Evolutionary conservation across 2,797 vertebrate species (phyloP), one percentile per base, ranked within the genome.

Genomic region (Enteromius fasciolatus): DNA sequence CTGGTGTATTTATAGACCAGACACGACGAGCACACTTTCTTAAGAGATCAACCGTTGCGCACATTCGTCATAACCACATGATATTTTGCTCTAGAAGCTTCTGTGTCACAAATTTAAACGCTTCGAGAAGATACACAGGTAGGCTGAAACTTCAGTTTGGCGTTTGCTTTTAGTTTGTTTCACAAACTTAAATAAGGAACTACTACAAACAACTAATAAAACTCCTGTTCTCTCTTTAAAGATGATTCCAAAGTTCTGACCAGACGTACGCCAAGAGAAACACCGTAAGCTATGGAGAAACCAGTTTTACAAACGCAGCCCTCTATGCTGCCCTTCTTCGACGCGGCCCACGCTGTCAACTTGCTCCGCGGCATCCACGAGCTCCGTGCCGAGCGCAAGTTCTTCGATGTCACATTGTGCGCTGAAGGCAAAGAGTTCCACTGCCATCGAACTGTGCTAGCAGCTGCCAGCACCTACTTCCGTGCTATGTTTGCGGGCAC

Each of bases 401-500:
- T 99, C 86, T 96, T 99, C 41, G 98, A 99, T 7, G 96, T 99
- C 90, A 99, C 98, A 0, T 88, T 98, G 87, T 96, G 96, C 4
- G 98, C 96, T 1, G 97, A 97, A 11, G 97, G 96, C 2, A 94
- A 94, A 1, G 97, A 98, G 91, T 99, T 99, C 72, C 96, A 96
- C 50, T 98, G 97, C 5, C 98, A 99, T 93, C 96, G 97, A 46
- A 98, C 97, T 0, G 98, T 99, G 67, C 90, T 99, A 91, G 98
- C 98, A 0, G 98, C 98, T 0, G 96, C 98, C 87, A 99, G 97
- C 76, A 97, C 95, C 54, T 99, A 99, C 90, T 99, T 99, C 93
- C 94, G 96, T 0, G 98, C 98, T 76, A 99, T 99, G 98, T 99
- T 99, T 15, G 94, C 96, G 0, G 98, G 98, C 3, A 97, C 96